Base-by-base conservation (phyloP, 2,888 invertebrate genomes). In the Drosophila yooni region DNA sequence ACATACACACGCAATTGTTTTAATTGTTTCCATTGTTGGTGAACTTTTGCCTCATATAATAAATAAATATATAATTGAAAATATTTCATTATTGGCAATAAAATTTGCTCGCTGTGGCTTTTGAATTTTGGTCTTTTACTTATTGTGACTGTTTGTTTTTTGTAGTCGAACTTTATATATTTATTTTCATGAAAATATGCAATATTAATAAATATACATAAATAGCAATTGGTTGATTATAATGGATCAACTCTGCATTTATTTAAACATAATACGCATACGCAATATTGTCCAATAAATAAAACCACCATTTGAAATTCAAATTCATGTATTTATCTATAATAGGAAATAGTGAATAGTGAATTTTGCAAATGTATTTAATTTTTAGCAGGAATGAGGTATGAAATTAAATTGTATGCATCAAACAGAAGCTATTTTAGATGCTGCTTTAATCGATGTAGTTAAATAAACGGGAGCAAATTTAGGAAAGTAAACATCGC, bases 31-130 rank as follows among this genome's bases (percentile, higher is more conserved):
- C 74, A 71, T 74, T 70, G 60, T 60, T 51, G 67, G 69, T 63
- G 68, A 72, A 74, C 40, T 69, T 66, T 65, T 74, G 73, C 73
- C 72, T 69, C 59, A 62, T 69, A 74, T 74, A 70, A 83, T 79
- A 76, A 73, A 78, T 80, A 70, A 67, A 69, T 76, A 33, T 33
- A 33, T 33, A 33, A 11, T 33, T 33, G 10, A 33, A 79, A 83
- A 88, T 81, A 88, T 86, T 88, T 75, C 69, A 84, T 76, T 68
- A 82, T 74, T 76, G 74, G 61, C 63, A 52, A 78, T 76, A 68
- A 69, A 82, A 59, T 62, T 27, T 70, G 70, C 51, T 54, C 58
- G 50, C 21, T 74, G 68, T 69, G 64, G 48, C 50, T 79, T 61
- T 67, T 73, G 54, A 33, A 40, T 61, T 80, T 70, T 63, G 52